These are phyloP conservation scores for Phlogophora meticulosa DNA, from an alignment of 2,888 invertebrate genomes.

Conservation along the genomic window DNA sequence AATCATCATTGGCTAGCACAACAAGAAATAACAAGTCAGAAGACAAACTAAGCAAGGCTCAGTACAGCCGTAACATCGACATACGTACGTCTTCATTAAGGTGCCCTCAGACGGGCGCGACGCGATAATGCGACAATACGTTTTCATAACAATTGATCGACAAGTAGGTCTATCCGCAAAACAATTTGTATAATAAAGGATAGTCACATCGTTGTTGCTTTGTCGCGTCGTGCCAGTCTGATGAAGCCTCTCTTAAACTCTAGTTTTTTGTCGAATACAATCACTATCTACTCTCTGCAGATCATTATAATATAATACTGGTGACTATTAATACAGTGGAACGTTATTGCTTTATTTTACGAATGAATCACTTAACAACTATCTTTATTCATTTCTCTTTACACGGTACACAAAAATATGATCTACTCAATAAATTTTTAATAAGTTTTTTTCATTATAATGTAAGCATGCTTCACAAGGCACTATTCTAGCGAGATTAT, in stretches of 20 bases:
- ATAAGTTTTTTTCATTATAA: slow-evolving; percentile 76
- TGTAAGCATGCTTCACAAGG: slow-evolving; percentile 90
- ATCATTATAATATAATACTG: slow-evolving; percentile 81
- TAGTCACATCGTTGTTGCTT: too few relatives aligned
- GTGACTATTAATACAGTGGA: slow-evolving; percentile 79
- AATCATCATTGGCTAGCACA: slow-evolving; percentile 46
- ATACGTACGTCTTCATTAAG: slow-evolving; percentile 54
- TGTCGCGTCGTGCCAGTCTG: too few relatives aligned
- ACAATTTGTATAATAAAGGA: too few relatives aligned
- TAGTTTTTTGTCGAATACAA: slow-evolving; percentile 71
- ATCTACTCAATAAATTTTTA: slow-evolving; percentile 79
- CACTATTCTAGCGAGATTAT: slow-evolving; percentile 90
- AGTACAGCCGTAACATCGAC: slow-evolving; percentile 49
- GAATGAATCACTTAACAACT: slow-evolving; percentile 68
- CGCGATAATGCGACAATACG: too few relatives aligned
- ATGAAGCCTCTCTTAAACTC: slow-evolving; percentile 42
- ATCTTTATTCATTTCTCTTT: slow-evolving; percentile 72
- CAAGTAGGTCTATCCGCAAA: too few relatives aligned
- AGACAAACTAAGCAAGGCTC: slow-evolving; percentile 52
- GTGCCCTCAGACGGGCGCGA: too few relatives aligned
- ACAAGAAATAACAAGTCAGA: slow-evolving; percentile 59
- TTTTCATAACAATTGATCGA: too few relatives aligned
- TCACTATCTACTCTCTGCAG: slow-evolving; percentile 72
- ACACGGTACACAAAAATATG: slow-evolving; percentile 86
- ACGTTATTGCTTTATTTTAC: slow-evolving; percentile 86